Percentiles rank a stretch among this genome's conserved stretches.
Evolutionary conservation across 2,113 vertebrate genomes (phyloP).

Genomic region (Oceanodroma tethys): DNA sequence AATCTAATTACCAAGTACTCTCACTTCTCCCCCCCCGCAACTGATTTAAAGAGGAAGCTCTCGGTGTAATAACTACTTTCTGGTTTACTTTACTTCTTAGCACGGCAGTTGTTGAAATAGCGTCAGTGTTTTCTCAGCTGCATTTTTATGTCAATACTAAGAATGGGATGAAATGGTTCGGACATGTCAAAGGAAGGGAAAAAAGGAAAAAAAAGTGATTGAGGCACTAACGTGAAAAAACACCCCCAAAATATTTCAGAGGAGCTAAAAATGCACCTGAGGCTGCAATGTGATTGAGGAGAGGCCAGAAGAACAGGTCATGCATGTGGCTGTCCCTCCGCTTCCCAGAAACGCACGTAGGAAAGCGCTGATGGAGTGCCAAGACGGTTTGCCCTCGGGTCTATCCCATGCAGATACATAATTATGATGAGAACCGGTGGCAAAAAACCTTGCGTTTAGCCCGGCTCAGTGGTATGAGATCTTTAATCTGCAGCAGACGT

Average conservation of each 20-base stretch:
- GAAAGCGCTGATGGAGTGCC: conserved; percentile 56
- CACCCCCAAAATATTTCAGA: background rate
- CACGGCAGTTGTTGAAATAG: conserved; percentile 28
- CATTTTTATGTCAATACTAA: conserved; percentile 25
- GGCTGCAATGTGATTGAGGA: conserved; percentile 18
- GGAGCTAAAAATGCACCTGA: conserved; percentile 24
- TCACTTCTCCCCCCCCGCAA: conserved; percentile 11
- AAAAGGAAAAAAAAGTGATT: background rate
- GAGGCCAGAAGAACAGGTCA: conserved; percentile 78
- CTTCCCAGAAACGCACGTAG: conserved; percentile 45
- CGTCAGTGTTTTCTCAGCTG: conserved; percentile 51
- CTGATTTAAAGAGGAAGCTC: conserved; percentile 32
- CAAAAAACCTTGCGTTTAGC: background rate
- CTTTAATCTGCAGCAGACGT: background rate
- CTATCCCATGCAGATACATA: conserved; percentile 31
- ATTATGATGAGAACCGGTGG: background rate
- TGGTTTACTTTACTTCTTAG: conserved; percentile 38
- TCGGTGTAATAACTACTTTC: conserved; percentile 1
- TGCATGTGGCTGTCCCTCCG: conserved; percentile 66
- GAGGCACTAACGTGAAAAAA: background rate
- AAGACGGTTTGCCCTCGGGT: conserved; percentile 53
- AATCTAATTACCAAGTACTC: conserved; percentile 66
- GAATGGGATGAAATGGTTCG: background rate
- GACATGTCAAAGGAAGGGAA: background rate
- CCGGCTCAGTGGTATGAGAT: background rate